These are phyloP conservation scores for Pygoscelis antarcticus DNA, from an alignment of 2,113 vertebrate species.

Conservation along the genomic window DNA sequence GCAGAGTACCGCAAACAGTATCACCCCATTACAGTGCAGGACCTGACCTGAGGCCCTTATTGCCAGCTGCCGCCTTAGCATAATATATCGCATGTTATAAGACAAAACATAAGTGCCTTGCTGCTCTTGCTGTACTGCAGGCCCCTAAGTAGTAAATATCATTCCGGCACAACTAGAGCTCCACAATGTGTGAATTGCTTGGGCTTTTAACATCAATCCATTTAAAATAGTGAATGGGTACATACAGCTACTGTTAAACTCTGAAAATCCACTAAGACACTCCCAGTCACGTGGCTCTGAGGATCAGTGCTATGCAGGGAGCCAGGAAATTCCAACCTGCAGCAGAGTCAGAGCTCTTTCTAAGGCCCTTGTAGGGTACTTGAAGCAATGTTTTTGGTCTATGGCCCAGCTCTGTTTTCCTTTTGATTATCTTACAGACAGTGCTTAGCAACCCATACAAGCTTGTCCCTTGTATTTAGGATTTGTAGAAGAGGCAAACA, in stretches of 20 bases:
- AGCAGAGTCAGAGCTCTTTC: neutral
- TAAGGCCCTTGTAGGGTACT: neutral
- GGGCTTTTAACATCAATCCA: neutral
- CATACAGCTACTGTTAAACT: neutral
- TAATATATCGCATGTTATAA: accelerated
- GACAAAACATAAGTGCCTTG: neutral
- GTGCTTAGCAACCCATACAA: constrained; percentile 38
- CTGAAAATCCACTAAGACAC: neutral
- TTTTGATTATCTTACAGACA: constrained; percentile 44
- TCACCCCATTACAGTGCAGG: neutral
- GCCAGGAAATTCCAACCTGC: constrained; percentile 15
- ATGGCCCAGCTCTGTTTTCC: constrained; percentile 21
- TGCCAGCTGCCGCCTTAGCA: neutral
- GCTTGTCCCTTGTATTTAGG: neutral
- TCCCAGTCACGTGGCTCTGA: neutral
- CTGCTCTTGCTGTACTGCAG: neutral
- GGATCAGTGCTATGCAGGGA: neutral
- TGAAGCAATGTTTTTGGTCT: neutral
- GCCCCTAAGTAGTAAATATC: neutral
- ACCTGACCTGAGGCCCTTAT: neutral
- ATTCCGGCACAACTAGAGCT: neutral
- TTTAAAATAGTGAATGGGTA: neutral
- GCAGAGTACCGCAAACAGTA: neutral
- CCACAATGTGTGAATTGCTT: neutral
- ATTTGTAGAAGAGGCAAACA: neutral